These are phyloP conservation scores for Pogonomyrmex californicus DNA, from an alignment of 1,140 invertebrate genomes.

Conservation along the genomic window DNA sequence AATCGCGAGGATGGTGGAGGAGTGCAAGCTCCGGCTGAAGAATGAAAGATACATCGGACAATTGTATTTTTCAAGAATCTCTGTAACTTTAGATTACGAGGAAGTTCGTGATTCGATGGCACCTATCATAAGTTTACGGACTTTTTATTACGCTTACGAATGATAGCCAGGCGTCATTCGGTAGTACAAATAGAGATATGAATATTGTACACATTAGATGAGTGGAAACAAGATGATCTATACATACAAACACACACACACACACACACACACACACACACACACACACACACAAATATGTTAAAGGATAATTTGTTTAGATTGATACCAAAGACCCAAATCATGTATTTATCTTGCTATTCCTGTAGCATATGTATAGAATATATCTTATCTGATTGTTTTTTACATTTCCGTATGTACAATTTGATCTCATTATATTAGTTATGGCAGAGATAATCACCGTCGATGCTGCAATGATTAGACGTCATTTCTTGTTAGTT, in stretches of 20 bases:
- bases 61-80: conserved; percentile 65
- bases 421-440: conserved; percentile 30
- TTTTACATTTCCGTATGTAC: conserved; percentile 23
- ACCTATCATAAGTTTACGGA: conserved; percentile 42
- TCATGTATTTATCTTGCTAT: conserved; percentile 6
- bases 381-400: conserved; percentile 26
- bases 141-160: conserved; percentile 61
- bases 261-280: not conserved
- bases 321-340: conserved; percentile 22
- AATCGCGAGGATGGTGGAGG: conserved; percentile 64
- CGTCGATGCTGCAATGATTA: conserved; percentile 20
- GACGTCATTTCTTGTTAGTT: not conserved
- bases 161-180: conserved; percentile 52
- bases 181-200: conserved; percentile 57
- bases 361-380: conserved; percentile 24
- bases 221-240: conserved; percentile 15
- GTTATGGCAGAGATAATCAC: conserved; percentile 1
- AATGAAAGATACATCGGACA: conserved; percentile 70
- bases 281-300: conserved; percentile 2
- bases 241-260: conserved; percentile 13
- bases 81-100: conserved; percentile 70
- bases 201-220: conserved; percentile 36
- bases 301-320: conserved; percentile 35
- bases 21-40: conserved; percentile 59
- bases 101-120: conserved; percentile 44